Conservation (phyloP, 2,113 vertebrate genomes). For the Scomber colias region DNA sequence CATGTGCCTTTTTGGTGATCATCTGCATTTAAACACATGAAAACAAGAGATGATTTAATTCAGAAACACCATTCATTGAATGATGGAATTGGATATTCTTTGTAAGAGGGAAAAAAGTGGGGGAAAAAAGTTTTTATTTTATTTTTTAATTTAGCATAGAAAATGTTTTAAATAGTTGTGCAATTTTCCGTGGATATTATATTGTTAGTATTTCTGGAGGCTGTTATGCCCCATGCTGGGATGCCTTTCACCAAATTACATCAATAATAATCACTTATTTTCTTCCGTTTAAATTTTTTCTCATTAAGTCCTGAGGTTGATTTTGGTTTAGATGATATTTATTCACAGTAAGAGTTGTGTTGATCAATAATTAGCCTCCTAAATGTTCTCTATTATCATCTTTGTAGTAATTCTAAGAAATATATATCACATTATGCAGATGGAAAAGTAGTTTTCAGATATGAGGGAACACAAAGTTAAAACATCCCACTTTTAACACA, state of each 20-base stretch:
- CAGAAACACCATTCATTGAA: too few relatives aligned
- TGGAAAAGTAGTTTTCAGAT: slow-evolving; percentile 1
- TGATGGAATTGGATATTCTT: too few relatives aligned
- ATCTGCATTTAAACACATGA: background rate
- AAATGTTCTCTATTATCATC: background rate
- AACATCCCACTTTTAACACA: slow-evolving; percentile 7
- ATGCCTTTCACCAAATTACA: slow-evolving; percentile 5
- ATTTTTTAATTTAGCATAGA: too few relatives aligned
- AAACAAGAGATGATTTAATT: too few relatives aligned
- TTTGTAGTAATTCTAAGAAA: background rate
- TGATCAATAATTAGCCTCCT: background rate
- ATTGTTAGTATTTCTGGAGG: background rate
- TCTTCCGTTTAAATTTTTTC: background rate
- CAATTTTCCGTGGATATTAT: background rate
- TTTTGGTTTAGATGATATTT: background rate
- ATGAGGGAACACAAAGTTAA: background rate
- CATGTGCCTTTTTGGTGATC: background rate
- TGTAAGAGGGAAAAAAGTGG: background rate
- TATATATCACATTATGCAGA: background rate
- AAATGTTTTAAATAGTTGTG: background rate
- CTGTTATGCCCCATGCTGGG: background rate
- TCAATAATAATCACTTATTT: background rate
- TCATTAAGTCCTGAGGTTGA: background rate
- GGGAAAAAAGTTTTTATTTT: background rate
- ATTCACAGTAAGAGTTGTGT: background rate